These are phyloP conservation scores for Chiloscyllium punctatum DNA, from an alignment of 2,797 vertebrate genomes.

Conservation along the genomic window DNA sequence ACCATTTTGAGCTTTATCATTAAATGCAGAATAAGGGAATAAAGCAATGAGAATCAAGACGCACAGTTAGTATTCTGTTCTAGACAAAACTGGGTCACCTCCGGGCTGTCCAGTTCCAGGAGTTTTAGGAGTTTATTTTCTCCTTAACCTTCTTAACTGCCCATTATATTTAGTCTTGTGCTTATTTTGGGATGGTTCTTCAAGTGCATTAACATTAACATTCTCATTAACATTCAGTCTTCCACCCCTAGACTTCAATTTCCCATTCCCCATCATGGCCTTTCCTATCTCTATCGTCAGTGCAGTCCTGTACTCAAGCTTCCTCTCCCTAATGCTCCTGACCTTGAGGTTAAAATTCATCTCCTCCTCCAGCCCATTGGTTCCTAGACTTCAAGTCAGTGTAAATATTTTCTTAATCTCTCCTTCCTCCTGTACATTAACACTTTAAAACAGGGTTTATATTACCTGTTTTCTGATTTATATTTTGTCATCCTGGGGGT, in stretches of 20 bases:
- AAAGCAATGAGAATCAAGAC: neutral
- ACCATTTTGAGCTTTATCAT: neutral
- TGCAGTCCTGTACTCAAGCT: neutral
- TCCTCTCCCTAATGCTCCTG: neutral
- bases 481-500: no score
- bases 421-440: neutral
- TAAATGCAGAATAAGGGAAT: neutral
- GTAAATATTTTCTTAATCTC: neutral
- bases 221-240: neutral
- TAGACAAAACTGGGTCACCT: neutral
- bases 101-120: neutral
- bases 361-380: neutral
- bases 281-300: neutral
- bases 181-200: neutral
- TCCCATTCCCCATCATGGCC: neutral
- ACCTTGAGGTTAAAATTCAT: neutral
- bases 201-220: neutral
- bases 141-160: neutral
- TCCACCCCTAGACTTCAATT: neutral
- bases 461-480: neutral
- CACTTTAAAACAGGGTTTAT: neutral
- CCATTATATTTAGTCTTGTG: neutral
- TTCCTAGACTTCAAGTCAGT: neutral
- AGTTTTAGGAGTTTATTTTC: neutral
- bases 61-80: neutral